Conservation (phyloP, 92 coral and sea anemone species). For the Porites divaricata region DNA sequence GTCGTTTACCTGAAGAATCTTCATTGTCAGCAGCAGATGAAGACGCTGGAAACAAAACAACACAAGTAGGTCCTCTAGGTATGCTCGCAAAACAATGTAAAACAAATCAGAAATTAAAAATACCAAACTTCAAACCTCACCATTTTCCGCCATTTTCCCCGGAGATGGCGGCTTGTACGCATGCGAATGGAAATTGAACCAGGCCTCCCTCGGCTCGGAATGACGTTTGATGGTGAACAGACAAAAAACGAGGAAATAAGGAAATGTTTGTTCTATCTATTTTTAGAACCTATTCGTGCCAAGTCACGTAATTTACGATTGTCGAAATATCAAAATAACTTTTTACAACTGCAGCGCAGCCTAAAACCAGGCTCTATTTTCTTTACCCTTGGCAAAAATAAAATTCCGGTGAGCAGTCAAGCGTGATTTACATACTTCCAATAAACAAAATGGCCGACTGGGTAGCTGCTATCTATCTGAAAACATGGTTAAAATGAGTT, state of each 20-base stretch:
- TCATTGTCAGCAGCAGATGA: constrained; percentile 25
- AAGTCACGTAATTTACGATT: too few species aligned
- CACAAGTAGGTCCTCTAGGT: not conserved
- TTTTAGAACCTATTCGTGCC: too few species aligned
- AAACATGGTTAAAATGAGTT: too few species aligned
- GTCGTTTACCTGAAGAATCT: constrained; percentile 31
- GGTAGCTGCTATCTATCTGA: too few species aligned
- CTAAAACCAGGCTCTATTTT: too few species aligned
- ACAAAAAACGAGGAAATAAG: too few species aligned
- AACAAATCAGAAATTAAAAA: not conserved
- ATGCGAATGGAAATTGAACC: constrained; percentile 17
- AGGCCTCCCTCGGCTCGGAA: constrained; percentile 7
- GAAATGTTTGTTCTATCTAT: not conserved
- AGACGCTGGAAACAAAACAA: constrained; percentile 20
- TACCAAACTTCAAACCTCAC: constrained; percentile 52
- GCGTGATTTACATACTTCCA: too few species aligned
- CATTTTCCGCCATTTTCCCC: constrained; percentile 91
- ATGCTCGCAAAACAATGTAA: constrained; percentile 3
- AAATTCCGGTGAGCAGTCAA: too few species aligned
- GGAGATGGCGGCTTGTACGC: constrained; percentile 17
- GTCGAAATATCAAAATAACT: too few species aligned
- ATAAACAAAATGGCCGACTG: too few species aligned
- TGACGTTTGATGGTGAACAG: not conserved
- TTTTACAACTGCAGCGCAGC: too few species aligned
- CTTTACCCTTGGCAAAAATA: too few species aligned